phyloP scores from a whole-genome alignment of 2,888 invertebrate genomes.

The Leucania comma region DNA sequence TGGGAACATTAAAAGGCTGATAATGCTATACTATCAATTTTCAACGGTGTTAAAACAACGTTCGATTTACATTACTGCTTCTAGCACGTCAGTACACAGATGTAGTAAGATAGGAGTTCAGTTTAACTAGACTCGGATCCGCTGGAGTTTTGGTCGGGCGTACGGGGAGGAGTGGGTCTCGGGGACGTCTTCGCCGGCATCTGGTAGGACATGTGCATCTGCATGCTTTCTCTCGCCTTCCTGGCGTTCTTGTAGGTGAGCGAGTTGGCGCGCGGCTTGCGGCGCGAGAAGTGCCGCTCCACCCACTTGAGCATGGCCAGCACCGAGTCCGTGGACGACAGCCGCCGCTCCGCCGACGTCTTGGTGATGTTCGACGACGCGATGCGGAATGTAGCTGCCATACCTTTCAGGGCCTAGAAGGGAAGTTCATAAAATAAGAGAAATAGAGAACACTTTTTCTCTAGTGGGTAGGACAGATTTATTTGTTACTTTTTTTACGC shows the following conservation, averaged over 20 bases:
- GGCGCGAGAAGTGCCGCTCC: constrained; percentile 95
- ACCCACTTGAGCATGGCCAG: constrained; percentile 97
- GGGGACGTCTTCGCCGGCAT: constrained; percentile 80
- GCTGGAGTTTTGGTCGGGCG: constrained; percentile 81
- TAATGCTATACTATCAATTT: neutral
- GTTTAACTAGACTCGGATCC: constrained; percentile 86
- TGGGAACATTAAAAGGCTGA: no score
- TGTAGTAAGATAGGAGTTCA: neutral
- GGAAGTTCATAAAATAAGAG: neutral
- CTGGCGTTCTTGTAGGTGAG: constrained; percentile 91
- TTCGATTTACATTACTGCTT: neutral
- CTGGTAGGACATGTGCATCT: constrained; percentile 94
- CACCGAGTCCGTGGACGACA: constrained; percentile 97
- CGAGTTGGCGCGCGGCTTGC: constrained; percentile 94
- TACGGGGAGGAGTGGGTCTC: constrained; percentile 78
- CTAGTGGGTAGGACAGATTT: no score
- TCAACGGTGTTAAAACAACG: neutral
- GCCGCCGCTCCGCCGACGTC: constrained; percentile 96
- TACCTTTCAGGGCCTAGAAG: constrained; percentile 95
- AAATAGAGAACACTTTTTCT: no score
- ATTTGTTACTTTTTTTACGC: no score
- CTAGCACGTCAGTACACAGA: constrained; percentile 31
- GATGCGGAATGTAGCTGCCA: constrained; percentile 98
- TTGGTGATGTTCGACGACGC: constrained; percentile 96
- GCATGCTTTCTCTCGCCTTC: constrained; percentile 92